Evolutionary conservation across 2,797 vertebrate genomes (phyloP).

Genomic region (Catamblyrhynchus diadema): DNA sequence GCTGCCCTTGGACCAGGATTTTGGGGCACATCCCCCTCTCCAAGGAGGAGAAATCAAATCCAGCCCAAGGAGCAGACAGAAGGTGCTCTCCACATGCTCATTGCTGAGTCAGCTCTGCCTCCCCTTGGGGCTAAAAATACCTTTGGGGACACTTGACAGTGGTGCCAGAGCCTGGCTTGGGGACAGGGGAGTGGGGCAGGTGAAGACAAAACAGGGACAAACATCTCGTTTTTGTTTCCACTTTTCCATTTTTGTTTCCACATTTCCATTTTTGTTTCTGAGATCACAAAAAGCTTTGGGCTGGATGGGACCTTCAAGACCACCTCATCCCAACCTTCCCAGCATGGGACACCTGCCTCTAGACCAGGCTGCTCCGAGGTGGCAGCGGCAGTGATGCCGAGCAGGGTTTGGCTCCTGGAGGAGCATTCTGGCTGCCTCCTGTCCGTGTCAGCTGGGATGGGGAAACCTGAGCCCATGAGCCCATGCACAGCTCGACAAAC

Average conservation of each 20-base stretch:
- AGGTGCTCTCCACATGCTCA: fast-evolving
- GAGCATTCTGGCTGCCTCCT: too few relatives aligned
- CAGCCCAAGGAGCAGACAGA: not conserved
- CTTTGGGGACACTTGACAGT: fast-evolving
- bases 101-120: not conserved
- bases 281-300: fast-evolving
- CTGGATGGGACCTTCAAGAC: not conserved
- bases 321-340: not conserved
- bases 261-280: too few relatives aligned
- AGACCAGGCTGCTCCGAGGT: not conserved
- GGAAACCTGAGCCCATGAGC: slow-evolving; percentile 11
- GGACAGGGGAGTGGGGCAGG: not conserved
- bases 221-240: not conserved
- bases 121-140: not conserved
- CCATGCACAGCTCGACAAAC: too few relatives aligned
- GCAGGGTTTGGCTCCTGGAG: too few relatives aligned
- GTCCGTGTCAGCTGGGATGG: not conserved
- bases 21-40: not conserved
- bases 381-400: fast-evolving
- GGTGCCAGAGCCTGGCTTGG: not conserved
- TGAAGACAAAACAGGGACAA: not conserved
- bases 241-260: not conserved
- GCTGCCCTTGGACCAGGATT: not conserved
- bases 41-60: not conserved
- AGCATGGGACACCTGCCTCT: not conserved